Conservation (phyloP, 2,113 vertebrate genomes). For the Vulpes vulpes region DNA sequence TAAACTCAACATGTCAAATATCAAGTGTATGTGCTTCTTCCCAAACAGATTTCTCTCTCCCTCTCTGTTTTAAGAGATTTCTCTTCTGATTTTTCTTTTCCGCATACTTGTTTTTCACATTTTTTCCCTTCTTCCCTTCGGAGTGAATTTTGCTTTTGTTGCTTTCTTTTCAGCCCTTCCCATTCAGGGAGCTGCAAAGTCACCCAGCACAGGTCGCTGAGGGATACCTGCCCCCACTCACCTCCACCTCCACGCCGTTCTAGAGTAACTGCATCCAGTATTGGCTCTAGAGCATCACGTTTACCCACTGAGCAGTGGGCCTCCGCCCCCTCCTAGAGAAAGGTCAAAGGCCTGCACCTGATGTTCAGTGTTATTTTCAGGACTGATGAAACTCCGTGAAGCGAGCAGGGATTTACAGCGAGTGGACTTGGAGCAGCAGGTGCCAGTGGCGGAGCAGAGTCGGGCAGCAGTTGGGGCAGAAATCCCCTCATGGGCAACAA, state of each 20-base stretch:
- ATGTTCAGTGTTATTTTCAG: rapidly evolving
- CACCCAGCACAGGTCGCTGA: rapidly evolving
- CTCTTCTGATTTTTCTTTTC: not conserved
- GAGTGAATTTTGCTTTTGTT: not conserved
- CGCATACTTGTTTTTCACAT: not conserved
- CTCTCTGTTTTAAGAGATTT: not conserved
- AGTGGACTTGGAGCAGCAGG: not conserved
- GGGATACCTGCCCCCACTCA: no score
- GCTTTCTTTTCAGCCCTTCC: not conserved
- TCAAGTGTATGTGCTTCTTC: not conserved
- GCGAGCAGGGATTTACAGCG: rapidly evolving
- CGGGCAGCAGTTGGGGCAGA: not conserved
- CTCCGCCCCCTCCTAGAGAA: rapidly evolving
- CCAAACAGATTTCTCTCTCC: not conserved
- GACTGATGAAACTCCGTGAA: rapidly evolving
- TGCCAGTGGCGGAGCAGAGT: rapidly evolving
- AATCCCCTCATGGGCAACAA: not conserved
- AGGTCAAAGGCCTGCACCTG: no score
- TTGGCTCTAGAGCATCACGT: rapidly evolving
- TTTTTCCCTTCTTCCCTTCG: not conserved
- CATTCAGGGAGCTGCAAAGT: rapidly evolving
- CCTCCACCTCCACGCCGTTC: rapidly evolving
- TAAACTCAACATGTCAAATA: not conserved
- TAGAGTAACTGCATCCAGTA: no score
- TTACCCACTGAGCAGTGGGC: rapidly evolving